These are phyloP conservation scores for Macaca mulatta DNA, from an alignment of 2,113 vertebrate species.

Conservation along the genomic window DNA sequence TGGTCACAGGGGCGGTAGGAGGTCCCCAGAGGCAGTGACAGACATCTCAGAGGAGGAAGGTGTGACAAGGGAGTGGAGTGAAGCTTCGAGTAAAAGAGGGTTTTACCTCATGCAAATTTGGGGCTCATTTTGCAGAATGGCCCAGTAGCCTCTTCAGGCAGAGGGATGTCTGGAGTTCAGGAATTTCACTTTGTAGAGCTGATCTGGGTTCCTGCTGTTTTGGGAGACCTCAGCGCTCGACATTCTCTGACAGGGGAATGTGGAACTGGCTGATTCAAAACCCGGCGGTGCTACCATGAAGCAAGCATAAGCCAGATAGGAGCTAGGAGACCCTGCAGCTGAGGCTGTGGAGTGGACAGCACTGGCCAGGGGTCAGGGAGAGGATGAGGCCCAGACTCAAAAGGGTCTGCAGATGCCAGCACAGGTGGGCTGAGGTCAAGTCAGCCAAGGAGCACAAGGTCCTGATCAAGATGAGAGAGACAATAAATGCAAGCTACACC, in stretches of 20 bases:
- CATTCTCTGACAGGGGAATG: neutral
- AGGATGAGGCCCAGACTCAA: neutral
- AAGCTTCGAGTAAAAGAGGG: neutral
- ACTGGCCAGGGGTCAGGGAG: neutral
- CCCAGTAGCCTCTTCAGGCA: neutral
- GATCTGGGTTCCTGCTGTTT: neutral
- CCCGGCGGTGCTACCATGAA: neutral
- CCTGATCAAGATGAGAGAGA: neutral
- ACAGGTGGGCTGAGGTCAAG: neutral
- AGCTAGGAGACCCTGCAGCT: neutral
- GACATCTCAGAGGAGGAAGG: neutral
- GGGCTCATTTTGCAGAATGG: neutral
- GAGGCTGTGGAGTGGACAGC: neutral
- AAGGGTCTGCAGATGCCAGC: neutral
- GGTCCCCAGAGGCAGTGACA: neutral
- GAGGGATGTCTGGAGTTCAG: neutral
- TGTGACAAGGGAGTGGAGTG: neutral
- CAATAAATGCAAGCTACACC: neutral
- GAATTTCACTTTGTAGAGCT: neutral
- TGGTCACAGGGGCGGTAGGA: neutral
- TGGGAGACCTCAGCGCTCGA: neutral
- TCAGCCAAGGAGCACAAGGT: neutral
- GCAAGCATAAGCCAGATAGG: neutral
- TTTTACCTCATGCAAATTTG: neutral
- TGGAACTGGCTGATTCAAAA: neutral